phyloP scores from a whole-genome alignment of 2,888 invertebrate genomes.

The Aphodius sticticus region DNA sequence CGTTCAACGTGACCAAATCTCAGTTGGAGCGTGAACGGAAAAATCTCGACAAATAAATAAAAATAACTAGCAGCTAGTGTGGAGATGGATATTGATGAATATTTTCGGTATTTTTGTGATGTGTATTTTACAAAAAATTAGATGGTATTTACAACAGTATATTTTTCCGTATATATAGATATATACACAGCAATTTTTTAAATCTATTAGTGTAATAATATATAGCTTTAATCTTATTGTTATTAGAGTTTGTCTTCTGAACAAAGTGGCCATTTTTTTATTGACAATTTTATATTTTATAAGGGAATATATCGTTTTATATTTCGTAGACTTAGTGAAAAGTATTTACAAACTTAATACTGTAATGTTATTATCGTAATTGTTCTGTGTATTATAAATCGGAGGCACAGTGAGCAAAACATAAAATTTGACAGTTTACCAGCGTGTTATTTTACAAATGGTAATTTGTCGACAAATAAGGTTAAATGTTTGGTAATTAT shows the following conservation, averaged over 20 bases:
- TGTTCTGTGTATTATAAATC: neutral
- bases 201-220: neutral
- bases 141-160: slow-evolving; percentile 4
- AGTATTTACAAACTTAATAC: neutral
- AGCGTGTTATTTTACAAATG: neutral
- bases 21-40: slow-evolving; percentile 76
- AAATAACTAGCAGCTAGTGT: neutral
- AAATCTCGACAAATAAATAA: slow-evolving; percentile 12
- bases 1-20: slow-evolving; percentile 86
- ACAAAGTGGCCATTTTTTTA: slow-evolving; percentile 31
- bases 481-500: neutral
- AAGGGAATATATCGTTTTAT: slow-evolving; percentile 25
- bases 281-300: slow-evolving; percentile 35
- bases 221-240: slow-evolving; percentile 34
- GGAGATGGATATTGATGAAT: slow-evolving; percentile 19
- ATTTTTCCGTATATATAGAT: slow-evolving; percentile 26
- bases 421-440: no score
- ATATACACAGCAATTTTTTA: slow-evolving; percentile 12
- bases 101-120: slow-evolving; percentile 32
- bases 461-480: neutral
- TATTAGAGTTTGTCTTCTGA: slow-evolving; percentile 24
- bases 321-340: slow-evolving; percentile 20
- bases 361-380: neutral
- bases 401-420: neutral
- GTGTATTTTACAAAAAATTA: slow-evolving; percentile 27